These are phyloP conservation scores for Macquaria ambigua DNA, from an alignment of 2,113 vertebrate genomes.

Conservation along the genomic window DNA sequence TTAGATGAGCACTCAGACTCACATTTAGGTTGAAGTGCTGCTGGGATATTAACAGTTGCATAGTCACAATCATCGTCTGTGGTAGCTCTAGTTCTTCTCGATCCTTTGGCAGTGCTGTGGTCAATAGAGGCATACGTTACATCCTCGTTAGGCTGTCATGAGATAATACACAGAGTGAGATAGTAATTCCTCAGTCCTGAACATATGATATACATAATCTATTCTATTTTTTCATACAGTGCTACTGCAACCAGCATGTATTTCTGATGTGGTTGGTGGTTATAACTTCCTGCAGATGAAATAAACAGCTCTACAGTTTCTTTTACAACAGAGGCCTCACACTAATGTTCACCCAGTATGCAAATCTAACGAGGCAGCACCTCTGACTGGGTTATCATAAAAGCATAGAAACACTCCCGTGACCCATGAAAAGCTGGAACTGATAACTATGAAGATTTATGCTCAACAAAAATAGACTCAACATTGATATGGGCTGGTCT, in stretches of 20 bases:
- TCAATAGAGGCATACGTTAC: slow-evolving; percentile 81
- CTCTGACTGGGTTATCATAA: not conserved
- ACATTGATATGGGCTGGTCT: not conserved
- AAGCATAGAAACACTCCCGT: not conserved
- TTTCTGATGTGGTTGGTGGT: not conserved
- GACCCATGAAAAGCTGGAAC: not conserved
- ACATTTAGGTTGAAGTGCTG: not conserved
- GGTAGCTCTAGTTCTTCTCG: not conserved
- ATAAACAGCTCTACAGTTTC: not conserved
- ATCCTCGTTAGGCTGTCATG: slow-evolving; percentile 69
- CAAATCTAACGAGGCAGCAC: slow-evolving; percentile 44
- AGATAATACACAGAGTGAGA: slow-evolving; percentile 21
- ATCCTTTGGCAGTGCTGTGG: slow-evolving; percentile 40
- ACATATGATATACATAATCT: not conserved
- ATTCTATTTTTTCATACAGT: not conserved
- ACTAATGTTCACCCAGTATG: slow-evolving; percentile 35
- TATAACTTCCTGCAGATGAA: slow-evolving; percentile 12
- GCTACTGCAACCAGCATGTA: not conserved
- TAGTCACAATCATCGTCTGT: slow-evolving; percentile 77
- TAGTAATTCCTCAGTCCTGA: not conserved
- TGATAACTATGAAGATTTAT: slow-evolving; percentile 19
- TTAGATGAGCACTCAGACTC: slow-evolving; percentile 38
- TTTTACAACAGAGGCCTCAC: slow-evolving; percentile 5
- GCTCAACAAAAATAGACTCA: slow-evolving; percentile 16
- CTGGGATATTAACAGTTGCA: slow-evolving; percentile 67